These are phyloP conservation scores for Porites evermanni DNA, from an alignment of 92 coral and sea anemone species.

Conservation along the genomic window DNA sequence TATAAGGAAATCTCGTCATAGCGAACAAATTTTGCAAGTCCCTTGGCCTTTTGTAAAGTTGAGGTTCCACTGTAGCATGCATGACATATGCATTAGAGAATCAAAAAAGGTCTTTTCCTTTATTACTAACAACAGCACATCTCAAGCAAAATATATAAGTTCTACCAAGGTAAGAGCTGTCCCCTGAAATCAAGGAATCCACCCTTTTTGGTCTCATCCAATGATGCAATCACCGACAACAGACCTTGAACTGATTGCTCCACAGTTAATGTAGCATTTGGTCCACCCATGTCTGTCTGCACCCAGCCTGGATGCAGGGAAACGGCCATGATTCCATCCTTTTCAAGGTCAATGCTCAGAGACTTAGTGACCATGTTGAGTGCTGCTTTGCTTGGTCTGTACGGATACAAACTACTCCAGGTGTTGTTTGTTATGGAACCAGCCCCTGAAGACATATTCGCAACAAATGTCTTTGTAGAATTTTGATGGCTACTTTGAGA, in stretches of 20 bases:
- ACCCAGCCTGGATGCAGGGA: constrained; percentile 85
- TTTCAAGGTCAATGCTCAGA: constrained; percentile 66
- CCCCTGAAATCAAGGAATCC: constrained; percentile 68
- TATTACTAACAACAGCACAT: no score
- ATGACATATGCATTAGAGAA: no score
- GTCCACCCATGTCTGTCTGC: constrained; percentile 76
- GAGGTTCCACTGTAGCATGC: no score
- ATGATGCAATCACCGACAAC: constrained; percentile 65
- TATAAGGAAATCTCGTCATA: no score
- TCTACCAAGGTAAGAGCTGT: constrained; percentile 30
- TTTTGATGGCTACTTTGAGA: constrained; percentile 30
- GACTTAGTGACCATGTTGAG: constrained; percentile 75
- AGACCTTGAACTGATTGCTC: constrained; percentile 69
- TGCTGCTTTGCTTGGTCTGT: constrained; percentile 76
- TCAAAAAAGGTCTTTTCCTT: no score
- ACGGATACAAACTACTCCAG: constrained; percentile 60
- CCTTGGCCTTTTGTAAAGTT: no score
- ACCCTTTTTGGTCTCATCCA: constrained; percentile 72
- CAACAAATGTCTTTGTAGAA: constrained; percentile 58
- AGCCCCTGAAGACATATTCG: constrained; percentile 68
- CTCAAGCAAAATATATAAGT: no score
- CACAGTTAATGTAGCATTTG: constrained; percentile 51
- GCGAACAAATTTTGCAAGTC: no score
- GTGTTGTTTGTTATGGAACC: constrained; percentile 59
- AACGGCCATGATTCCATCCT: constrained; percentile 66